Conservation (phyloP, 2,888 invertebrate species). For the Lasioglossum pauxillum region DNA sequence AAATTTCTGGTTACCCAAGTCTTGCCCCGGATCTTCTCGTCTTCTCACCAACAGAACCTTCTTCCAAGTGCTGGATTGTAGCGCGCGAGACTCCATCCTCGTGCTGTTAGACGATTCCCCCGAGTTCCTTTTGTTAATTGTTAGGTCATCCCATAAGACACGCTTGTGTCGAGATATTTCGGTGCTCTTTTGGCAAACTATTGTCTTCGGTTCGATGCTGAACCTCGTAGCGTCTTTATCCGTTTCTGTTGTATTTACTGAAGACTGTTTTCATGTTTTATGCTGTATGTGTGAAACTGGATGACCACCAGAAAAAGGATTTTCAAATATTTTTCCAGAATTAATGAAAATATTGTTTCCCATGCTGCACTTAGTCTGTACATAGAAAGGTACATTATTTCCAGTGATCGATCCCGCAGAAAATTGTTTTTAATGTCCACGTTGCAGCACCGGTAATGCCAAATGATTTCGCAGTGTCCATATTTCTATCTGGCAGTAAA, state of each 20-base stretch:
- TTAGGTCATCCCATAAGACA: constrained; percentile 26
- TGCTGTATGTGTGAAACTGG: no score
- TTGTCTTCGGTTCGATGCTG: background rate
- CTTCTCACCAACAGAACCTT: background rate
- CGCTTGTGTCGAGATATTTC: background rate
- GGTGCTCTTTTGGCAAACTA: background rate
- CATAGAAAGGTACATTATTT: background rate
- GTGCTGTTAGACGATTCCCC: constrained; percentile 8
- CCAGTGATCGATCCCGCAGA: background rate
- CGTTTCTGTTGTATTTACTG: background rate
- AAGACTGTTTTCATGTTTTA: background rate
- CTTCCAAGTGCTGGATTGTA: constrained; percentile 22
- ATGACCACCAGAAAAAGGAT: background rate
- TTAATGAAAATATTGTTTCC: no score
- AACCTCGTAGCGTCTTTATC: background rate
- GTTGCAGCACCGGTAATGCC: background rate
- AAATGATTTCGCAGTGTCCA: background rate
- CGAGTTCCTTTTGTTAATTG: constrained; percentile 19
- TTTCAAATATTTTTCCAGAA: background rate
- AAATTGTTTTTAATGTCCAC: background rate
- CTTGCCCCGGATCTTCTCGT: no score
- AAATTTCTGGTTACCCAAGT: no score
- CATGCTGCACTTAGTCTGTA: background rate
- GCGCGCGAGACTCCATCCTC: constrained; percentile 24
- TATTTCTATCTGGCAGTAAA: background rate